phyloP scores from a whole-genome alignment of 2,797 vertebrate species.

The Typhlichthys subterraneus region DNA sequence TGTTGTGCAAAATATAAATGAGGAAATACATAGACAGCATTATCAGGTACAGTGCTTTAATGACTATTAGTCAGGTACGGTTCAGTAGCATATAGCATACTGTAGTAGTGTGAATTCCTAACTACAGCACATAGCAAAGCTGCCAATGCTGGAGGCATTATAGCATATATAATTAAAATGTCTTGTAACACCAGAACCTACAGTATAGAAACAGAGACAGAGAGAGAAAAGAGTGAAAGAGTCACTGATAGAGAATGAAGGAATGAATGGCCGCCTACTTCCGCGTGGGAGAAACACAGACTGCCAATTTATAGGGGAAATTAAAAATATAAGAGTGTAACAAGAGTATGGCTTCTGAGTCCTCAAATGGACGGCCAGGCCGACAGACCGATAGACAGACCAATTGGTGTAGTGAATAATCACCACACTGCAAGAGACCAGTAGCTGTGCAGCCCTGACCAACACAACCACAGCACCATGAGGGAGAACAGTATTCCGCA shows the following conservation, averaged over 20 bases:
- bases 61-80: too few species aligned
- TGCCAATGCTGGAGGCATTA: too few species aligned
- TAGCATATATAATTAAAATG: slow-evolving; percentile 16
- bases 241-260: neutral
- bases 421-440: slow-evolving; percentile 28
- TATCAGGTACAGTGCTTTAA: too few species aligned
- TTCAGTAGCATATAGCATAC: too few species aligned
- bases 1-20: too few species aligned
- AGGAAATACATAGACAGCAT: too few species aligned
- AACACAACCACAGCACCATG: slow-evolving; percentile 21
- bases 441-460: slow-evolving; percentile 34
- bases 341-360: neutral
- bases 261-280: neutral
- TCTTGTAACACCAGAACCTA: slow-evolving; percentile 21
- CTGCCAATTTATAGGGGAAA: too few species aligned
- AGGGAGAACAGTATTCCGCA: too few species aligned
- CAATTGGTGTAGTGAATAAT: slow-evolving; percentile 38
- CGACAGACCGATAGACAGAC: neutral
- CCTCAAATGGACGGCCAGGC: neutral
- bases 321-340: neutral
- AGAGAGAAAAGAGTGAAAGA: neutral
- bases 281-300: neutral
- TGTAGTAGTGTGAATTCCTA: too few species aligned
- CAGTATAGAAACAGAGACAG: neutral
- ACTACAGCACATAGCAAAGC: too few species aligned